Conservation (phyloP, 2,888 invertebrate species). For the Globia sparganii region DNA sequence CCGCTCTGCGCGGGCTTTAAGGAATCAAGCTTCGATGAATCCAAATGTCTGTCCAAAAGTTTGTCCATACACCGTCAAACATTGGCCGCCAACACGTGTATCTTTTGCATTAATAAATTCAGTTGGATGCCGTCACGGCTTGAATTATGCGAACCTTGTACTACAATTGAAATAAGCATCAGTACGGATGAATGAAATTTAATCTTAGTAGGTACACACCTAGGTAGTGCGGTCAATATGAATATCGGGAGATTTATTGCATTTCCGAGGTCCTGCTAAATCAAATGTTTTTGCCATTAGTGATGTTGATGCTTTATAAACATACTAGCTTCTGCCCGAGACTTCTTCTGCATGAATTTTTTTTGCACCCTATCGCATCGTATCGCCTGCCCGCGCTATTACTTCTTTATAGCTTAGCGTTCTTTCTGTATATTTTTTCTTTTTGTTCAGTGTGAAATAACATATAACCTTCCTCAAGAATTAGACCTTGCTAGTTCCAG, state of each 20-base stretch:
- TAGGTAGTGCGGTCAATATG: slow-evolving; percentile 43
- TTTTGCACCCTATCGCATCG: too few species aligned
- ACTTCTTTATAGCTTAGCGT: neutral
- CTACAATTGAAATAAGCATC: slow-evolving; percentile 75
- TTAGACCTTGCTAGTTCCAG: too few species aligned
- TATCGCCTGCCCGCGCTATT: neutral
- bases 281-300: slow-evolving; percentile 24
- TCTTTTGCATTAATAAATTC: slow-evolving; percentile 69
- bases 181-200: slow-evolving; percentile 75
- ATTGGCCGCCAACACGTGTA: slow-evolving; percentile 59
- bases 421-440: too few species aligned
- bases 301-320: slow-evolving; percentile 7
- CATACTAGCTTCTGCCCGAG: neutral
- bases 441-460: too few species aligned
- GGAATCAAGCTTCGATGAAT: slow-evolving; percentile 26
- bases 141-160: slow-evolving; percentile 77
- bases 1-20: neutral
- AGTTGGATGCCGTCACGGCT: slow-evolving; percentile 73
- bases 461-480: too few species aligned
- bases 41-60: slow-evolving; percentile 33
- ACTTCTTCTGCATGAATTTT: neutral
- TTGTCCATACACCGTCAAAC: slow-evolving; percentile 41
- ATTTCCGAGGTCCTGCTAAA: slow-evolving; percentile 33
- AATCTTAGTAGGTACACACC: slow-evolving; percentile 68
- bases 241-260: slow-evolving; percentile 45